Conservation (phyloP, 2,888 invertebrate species). For the Macrophya annulata region DNA sequence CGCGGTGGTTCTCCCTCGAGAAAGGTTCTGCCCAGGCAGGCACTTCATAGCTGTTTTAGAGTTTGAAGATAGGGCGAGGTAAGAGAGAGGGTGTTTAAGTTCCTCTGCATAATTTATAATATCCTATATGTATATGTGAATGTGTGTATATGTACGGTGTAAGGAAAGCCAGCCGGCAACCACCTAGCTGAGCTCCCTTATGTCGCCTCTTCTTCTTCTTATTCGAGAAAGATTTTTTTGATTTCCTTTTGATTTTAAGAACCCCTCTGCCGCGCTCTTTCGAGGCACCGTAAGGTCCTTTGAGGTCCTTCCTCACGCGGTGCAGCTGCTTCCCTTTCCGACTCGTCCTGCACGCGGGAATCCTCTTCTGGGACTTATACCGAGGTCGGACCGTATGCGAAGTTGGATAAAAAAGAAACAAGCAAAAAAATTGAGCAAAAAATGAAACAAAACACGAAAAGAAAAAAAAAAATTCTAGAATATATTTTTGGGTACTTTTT, state of each 20-base stretch:
- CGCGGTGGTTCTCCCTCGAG: slow-evolving; percentile 43
- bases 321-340: slow-evolving; percentile 67
- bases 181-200: slow-evolving; percentile 50
- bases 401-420: slow-evolving; percentile 24
- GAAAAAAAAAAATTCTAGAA: not conserved
- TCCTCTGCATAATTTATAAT: slow-evolving; percentile 54
- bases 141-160: not conserved
- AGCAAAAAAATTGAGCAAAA: not conserved
- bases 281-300: slow-evolving; percentile 53
- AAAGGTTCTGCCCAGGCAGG: not conserved
- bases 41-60: not conserved
- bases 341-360: slow-evolving; percentile 61
- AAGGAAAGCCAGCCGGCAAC: slow-evolving; percentile 50
- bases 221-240: slow-evolving; percentile 63
- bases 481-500: slow-evolving; percentile 40
- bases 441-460: not conserved
- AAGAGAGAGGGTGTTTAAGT: slow-evolving; percentile 41
- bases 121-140: slow-evolving; percentile 7
- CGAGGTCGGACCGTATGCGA: slow-evolving; percentile 34
- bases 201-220: slow-evolving; percentile 45
- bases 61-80: not conserved
- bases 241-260: slow-evolving; percentile 67
- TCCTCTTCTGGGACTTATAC: slow-evolving; percentile 64
- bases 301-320: slow-evolving; percentile 55
- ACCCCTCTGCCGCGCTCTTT: slow-evolving; percentile 63